phyloP scores from a whole-genome alignment of 2,888 invertebrate species.

The Dasysyrphus tricinctus region DNA sequence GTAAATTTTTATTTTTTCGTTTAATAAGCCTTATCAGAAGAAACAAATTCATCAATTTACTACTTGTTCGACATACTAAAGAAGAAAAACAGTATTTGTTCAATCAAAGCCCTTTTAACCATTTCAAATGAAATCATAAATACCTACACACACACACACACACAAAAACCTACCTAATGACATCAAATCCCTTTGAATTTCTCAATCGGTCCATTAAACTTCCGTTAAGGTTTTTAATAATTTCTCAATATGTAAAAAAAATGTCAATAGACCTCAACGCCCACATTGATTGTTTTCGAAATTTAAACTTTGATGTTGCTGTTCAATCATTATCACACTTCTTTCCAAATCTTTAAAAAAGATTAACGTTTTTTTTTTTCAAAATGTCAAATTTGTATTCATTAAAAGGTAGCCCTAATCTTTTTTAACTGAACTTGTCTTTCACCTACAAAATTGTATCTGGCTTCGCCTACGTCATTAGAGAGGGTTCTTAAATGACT shows the following conservation, averaged over 20 bases:
- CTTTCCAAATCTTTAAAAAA: neutral
- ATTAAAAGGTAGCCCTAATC: neutral
- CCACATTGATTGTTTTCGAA: neutral
- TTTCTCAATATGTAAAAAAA: neutral
- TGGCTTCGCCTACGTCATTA: neutral
- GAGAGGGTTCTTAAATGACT: neutral
- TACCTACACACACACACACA: neutral
- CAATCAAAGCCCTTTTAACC: neutral
- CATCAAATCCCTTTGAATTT: neutral
- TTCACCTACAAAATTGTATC: neutral
- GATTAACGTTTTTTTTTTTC: neutral
- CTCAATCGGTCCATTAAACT: neutral
- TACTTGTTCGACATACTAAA: too few species aligned
- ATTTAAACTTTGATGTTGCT: neutral
- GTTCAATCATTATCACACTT: conserved; percentile 1
- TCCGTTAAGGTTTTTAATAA: neutral
- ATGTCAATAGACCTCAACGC: neutral
- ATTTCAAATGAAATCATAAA: neutral
- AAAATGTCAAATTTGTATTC: neutral
- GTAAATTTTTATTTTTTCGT: too few species aligned
- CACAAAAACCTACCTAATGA: neutral
- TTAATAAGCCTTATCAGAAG: too few species aligned
- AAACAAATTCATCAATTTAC: too few species aligned
- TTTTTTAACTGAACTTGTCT: neutral
- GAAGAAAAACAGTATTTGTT: too few species aligned